Percentiles rank a stretch among this genome's conserved stretches.
These are phyloP conservation scores for Paraescarpia echinospica DNA, from an alignment of 1,140 invertebrate genomes.

Conservation along the genomic window DNA sequence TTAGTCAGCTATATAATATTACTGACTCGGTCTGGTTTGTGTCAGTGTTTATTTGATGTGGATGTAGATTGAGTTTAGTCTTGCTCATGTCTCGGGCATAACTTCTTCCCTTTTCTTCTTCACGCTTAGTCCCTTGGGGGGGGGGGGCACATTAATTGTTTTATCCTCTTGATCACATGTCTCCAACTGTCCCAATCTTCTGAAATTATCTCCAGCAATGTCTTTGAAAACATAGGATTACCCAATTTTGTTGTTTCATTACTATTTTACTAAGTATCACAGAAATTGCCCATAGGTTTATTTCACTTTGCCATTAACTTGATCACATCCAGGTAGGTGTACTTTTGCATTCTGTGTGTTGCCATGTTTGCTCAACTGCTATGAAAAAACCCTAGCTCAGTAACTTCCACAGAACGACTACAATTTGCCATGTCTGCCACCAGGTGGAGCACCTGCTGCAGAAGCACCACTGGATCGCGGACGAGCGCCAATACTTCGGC, in stretches of 20 bases:
- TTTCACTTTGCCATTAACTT: background rate
- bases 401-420: background rate
- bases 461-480: conserved; percentile 76
- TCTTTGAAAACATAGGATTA: background rate
- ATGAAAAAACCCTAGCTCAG: background rate
- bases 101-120: too few species aligned
- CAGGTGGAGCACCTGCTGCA: conserved; percentile 62
- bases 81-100: too few species aligned
- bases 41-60: background rate
- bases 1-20: background rate
- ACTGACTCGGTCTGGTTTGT: background rate
- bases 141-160: too few species aligned
- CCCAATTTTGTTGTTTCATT: background rate
- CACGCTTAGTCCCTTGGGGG: too few species aligned
- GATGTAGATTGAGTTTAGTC: too few species aligned
- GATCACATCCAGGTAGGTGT: background rate
- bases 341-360: background rate
- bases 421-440: background rate
- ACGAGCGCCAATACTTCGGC: conserved; percentile 80
- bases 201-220: too few species aligned
- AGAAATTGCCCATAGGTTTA: background rate
- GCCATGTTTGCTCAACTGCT: background rate
- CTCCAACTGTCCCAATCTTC: too few species aligned
- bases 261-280: background rate
- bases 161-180: too few species aligned